phyloP scores from a whole-genome alignment of 2,113 vertebrate species.

The Sisor rabdophorus region DNA sequence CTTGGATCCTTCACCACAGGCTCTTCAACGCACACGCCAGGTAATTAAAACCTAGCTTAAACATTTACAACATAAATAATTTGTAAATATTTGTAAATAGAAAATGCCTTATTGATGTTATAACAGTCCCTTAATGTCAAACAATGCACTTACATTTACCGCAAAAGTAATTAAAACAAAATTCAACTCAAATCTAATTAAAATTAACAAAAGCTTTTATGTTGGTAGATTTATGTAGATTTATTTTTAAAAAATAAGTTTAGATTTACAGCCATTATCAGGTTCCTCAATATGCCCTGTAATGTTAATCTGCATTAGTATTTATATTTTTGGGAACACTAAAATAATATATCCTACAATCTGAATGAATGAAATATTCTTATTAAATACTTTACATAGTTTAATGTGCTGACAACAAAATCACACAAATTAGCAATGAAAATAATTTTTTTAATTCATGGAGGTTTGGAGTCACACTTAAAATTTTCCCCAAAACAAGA shows the following conservation, averaged over 20 bases:
- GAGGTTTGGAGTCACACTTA: too few relatives aligned
- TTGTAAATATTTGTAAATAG: too few relatives aligned
- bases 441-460: too few relatives aligned
- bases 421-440: too few relatives aligned
- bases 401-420: too few relatives aligned
- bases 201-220: not conserved
- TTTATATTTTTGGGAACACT: not conserved
- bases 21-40: constrained; percentile 21
- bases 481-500: too few relatives aligned
- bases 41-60: constrained; percentile 21
- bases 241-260: not conserved
- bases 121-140: not conserved
- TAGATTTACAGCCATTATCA: too few relatives aligned
- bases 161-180: not conserved
- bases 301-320: not conserved
- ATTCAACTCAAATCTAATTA: not conserved
- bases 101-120: not conserved
- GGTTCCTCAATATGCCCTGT: not conserved
- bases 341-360: too few relatives aligned
- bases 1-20: constrained; percentile 23
- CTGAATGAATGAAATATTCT: too few relatives aligned
- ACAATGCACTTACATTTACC: not conserved
- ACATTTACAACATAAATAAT: too few relatives aligned
- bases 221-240: not conserved
- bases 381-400: too few relatives aligned